A percentile compares a stretch with the other conserved stretches of the same genome.
phyloP scores from a whole-genome alignment of 2,888 invertebrate genomes.

The Synergus laeviventris region DNA sequence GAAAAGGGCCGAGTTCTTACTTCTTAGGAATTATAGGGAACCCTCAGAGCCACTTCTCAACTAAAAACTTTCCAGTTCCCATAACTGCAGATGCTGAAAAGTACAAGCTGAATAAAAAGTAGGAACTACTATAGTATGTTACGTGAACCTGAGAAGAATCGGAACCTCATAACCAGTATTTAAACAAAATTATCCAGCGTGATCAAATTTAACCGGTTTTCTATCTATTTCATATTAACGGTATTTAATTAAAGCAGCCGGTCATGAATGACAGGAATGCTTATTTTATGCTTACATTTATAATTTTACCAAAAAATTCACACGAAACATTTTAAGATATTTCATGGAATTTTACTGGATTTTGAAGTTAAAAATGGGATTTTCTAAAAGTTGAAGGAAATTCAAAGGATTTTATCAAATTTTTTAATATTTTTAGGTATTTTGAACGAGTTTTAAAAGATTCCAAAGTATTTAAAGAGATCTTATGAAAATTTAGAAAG shows the following conservation, averaged over 20 bases:
- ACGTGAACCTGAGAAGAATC: neutral
- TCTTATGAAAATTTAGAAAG: too few species aligned
- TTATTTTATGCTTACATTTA: neutral
- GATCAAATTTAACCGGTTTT: slow-evolving; percentile 16
- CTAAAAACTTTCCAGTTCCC: neutral
- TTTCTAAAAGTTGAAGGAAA: too few species aligned
- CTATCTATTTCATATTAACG: slow-evolving; percentile 19
- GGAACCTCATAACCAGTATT: neutral
- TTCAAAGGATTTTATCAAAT: too few species aligned
- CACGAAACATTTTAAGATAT: too few species aligned
- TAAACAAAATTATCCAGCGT: neutral
- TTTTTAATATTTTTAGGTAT: too few species aligned
- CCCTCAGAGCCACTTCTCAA: neutral
- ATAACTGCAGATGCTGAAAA: neutral
- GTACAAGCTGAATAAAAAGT: neutral
- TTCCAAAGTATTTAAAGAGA: too few species aligned
- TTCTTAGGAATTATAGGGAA: neutral
- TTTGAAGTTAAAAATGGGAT: too few species aligned
- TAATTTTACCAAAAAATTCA: neutral
- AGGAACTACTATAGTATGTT: neutral
- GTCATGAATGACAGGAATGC: neutral
- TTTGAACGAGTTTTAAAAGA: too few species aligned
- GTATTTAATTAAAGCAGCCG: slow-evolving; percentile 7
- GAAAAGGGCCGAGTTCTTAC: neutral
- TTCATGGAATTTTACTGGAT: too few species aligned